Base-by-base conservation (phyloP, 1,140 invertebrate species). In the Eupeodes corollae region DNA sequence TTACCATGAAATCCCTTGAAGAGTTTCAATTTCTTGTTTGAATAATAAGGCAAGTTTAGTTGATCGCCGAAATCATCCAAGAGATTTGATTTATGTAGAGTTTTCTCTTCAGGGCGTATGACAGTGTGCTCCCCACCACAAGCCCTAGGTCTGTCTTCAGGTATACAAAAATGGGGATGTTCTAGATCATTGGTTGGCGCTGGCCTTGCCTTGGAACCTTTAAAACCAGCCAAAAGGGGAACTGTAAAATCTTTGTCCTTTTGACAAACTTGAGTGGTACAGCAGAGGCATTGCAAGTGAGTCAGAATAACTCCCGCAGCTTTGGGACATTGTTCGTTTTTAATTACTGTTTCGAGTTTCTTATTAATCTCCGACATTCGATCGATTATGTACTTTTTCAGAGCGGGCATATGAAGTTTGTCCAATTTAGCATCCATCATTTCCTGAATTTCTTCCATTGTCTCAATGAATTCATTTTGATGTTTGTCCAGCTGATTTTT, bases 401-500 rank as follows among this genome's bases (percentile, higher is more conserved):
- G 41, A 0, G 61, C 59, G 34, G 61, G 56, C 55, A 67, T 59
- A 8, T 67, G 63, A 5, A 57, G 55, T 44, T 67, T 67, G 15
- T 67, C 61, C 43, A 66, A 38, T 42, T 67, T 67, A 15, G 61
- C 54, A 47, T 67, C 63, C 14, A 67, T 48, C 58, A 67, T 67
- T 18, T 66, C 63, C 56, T 67, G 63, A 42, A 67, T 49, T 38
- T 67, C 63, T 53, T 66, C 63, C 57, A 67, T 61, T 42, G 63
- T 58, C 12, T 57, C 54, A 2, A 67, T 40, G 19, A 66, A 67
- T 1, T 54, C 55, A 0, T 55, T 6, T 47, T 66, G 54, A 33
- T 65, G 53, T 12, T 61, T 52, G 13, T 61, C 52, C 0, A 65
- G 42, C 26, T 56, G 32, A 1, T 37, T 15, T 1, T 57, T 48